Conservation (phyloP, 2,888 invertebrate genomes). For the Drosophila kuntzei region DNA sequence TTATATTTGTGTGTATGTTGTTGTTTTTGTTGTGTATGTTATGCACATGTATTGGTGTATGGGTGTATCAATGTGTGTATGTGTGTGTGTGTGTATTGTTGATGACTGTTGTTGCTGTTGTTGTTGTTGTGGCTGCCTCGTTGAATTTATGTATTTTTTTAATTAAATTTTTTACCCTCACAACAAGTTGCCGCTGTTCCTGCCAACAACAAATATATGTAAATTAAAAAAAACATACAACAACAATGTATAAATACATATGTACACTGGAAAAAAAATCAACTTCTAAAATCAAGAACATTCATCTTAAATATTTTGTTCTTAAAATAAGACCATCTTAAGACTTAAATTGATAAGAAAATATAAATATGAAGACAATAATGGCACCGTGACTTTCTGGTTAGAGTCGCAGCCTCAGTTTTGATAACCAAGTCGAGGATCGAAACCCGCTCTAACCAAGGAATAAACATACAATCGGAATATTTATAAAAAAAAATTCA, state of each 20-base stretch:
- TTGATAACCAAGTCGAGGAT: no score
- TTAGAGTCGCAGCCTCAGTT: no score
- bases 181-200: constrained; percentile 11
- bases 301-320: no score
- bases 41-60: constrained; percentile 13
- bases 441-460: no score
- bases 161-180: constrained; percentile 35
- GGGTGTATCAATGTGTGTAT: constrained; percentile 19
- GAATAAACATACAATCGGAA: no score
- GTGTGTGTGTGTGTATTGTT: constrained; percentile 19
- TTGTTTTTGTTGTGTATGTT: constrained; percentile 21
- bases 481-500: no score
- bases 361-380: no score
- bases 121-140: constrained; percentile 13
- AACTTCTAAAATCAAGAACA: no score
- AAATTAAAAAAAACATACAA: background rate
- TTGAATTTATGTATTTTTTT: constrained; percentile 21
- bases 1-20: background rate
- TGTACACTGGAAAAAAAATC: no score
- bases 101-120: constrained; percentile 21
- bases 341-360: no score
- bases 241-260: background rate
- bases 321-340: no score
- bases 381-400: no score
- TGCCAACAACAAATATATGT: constrained; percentile 9